Percentiles rank a stretch among this genome's conserved stretches.
Evolutionary conservation across 2,113 vertebrate genomes (phyloP).

Genomic region (Ciconia boyciana): DNA sequence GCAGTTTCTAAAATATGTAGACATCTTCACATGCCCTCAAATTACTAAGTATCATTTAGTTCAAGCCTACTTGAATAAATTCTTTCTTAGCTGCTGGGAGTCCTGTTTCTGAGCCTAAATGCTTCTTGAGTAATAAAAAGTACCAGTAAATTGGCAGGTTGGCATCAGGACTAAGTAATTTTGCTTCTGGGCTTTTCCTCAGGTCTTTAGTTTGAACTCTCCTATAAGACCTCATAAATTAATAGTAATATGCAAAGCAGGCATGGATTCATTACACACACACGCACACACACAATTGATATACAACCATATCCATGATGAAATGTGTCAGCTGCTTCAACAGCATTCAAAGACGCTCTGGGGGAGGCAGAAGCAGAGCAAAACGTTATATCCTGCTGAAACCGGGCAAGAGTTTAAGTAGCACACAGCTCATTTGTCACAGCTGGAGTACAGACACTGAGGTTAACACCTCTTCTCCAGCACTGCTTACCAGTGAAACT

Average conservation of each 20-base stretch:
- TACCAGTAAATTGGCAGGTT: background rate
- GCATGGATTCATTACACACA: background rate
- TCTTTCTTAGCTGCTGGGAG: background rate
- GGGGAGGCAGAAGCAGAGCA: background rate
- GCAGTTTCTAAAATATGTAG: background rate
- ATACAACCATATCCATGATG: background rate
- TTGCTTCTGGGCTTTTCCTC: background rate
- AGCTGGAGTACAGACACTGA: background rate
- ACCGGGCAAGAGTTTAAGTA: background rate
- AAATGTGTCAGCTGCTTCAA: background rate
- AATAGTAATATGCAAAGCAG: background rate
- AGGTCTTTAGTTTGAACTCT: background rate
- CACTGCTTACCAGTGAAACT: background rate
- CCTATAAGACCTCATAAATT: background rate
- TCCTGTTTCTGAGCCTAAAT: background rate
- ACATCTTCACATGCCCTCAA: background rate
- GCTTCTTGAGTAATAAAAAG: background rate
- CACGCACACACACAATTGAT: background rate
- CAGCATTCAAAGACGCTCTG: background rate
- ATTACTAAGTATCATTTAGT: background rate
- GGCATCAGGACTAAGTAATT: background rate
- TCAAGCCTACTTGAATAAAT: background rate
- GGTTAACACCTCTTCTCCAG: background rate
- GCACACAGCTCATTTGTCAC: accelerated
- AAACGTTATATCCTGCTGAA: background rate